Evolutionary conservation across 2,113 vertebrate genomes (phyloP), one percentile per base, ranked within the genome.

Genomic region (Lagopus muta): DNA sequence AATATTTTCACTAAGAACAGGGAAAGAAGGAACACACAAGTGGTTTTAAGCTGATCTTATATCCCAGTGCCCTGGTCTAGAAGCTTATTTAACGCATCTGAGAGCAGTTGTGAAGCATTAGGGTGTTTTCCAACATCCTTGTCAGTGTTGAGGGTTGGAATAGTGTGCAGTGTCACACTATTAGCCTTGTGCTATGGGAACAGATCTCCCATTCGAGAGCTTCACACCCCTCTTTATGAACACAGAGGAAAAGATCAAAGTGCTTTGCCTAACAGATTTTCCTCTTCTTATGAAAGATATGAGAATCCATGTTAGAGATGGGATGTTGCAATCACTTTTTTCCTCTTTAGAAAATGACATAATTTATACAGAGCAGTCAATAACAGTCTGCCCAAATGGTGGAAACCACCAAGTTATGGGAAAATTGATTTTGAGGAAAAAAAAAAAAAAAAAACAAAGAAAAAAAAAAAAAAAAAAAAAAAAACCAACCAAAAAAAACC

Each of bases 361-460:
- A 18, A 3, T 89, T 88, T 89, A 38, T 19, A 89, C 73, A 84
- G 62, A 71, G 9, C 36, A 54, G 20, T 50, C 42, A 71, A 6
- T 58, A 86, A 20, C 18, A 77, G 19, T 30, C 43, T 78, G 55
- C 6, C 19, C 8, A 52, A 55, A 55, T 32, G 54, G 20, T 61
- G 64, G 82, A 88, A 86, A 16, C 36, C 32, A 93, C 60, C 55
- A 92, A 4, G 77, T 74, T 58, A 54, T 6, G 36, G 72, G 28
- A 92, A 36, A 50, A 62, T 67, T 25, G n/a, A 54, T 58, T 88
- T 74, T 78, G 42, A 92, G 86, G 42, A 88, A 60, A 32, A 74
- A 34, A 93, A 8, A 38, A 8, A 38, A 8, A 38, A 8, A 38
- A 8, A 38, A 38, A 8, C 36, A 92, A 88, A 45, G 86, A 60